A percentile compares a stretch with the other conserved stretches of the same genome.
Conservation (phyloP, 2,888 invertebrate species). For the Microplitis deprimator region DNA sequence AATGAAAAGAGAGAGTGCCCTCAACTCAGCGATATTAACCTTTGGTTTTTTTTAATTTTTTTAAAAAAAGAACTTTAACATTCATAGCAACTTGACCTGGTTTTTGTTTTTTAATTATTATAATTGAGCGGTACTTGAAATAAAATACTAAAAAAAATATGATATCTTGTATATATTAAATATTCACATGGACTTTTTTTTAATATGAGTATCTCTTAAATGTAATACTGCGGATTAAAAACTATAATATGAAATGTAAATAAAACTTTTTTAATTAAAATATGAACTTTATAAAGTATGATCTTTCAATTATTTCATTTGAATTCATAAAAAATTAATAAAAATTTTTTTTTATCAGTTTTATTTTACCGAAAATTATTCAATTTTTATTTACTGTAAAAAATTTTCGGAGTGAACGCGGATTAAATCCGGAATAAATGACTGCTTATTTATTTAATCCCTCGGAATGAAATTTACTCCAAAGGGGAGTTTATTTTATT, state of each 20-base stretch:
- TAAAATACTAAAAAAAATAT: neutral
- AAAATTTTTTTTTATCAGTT: too few relatives aligned
- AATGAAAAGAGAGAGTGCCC: conserved; percentile 7
- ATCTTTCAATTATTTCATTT: neutral
- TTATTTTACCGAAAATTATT: too few relatives aligned
- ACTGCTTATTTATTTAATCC: too few relatives aligned
- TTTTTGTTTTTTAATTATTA: conserved; percentile 16
- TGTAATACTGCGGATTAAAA: neutral
- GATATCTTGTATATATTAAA: neutral
- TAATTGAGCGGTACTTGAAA: neutral
- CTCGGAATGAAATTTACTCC: too few relatives aligned
- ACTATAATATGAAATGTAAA: neutral
- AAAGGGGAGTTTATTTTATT: too few relatives aligned
- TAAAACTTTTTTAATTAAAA: neutral
- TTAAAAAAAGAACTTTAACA: neutral
- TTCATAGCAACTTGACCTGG: conserved; percentile 6
- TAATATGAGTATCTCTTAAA: neutral
- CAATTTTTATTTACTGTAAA: too few relatives aligned
- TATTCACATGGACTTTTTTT: neutral
- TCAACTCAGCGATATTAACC: neutral
- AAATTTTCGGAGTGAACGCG: too few relatives aligned
- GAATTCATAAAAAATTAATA: neutral
- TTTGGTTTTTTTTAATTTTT: neutral
- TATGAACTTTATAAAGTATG: neutral
- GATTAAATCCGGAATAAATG: too few relatives aligned